Percentiles rank a stretch among this genome's conserved stretches.
Conservation (phyloP, 2,888 invertebrate genomes). For the Callinectes sapidus region DNA sequence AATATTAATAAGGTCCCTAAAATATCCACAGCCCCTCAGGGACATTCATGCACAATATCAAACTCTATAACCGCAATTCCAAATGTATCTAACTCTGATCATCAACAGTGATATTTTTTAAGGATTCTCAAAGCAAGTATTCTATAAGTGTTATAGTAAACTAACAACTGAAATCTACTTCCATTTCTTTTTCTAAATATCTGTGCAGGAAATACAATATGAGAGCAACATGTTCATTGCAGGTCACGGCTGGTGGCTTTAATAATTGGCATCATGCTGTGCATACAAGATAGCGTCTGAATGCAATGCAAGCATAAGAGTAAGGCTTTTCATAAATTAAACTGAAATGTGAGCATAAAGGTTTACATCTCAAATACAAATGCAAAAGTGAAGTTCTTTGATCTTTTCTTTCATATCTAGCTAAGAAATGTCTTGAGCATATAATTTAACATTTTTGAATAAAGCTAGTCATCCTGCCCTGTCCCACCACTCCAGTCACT, state of each 20-base stretch:
- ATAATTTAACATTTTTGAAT: neutral
- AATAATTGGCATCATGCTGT: neutral
- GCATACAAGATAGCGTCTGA: neutral
- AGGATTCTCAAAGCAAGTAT: neutral
- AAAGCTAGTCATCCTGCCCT: neutral
- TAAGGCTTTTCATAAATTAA: neutral
- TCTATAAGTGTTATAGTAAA: neutral
- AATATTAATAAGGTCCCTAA: no score
- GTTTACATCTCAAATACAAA: neutral
- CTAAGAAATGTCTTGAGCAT: neutral
- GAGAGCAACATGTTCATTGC: neutral
- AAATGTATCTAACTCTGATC: no score
- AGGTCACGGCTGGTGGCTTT: neutral
- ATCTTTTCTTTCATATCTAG: neutral
- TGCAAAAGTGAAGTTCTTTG: neutral
- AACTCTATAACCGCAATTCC: no score
- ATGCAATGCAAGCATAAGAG: neutral
- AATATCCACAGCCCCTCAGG: no score
- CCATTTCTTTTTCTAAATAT: neutral
- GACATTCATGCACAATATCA: no score
- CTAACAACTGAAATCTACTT: neutral
- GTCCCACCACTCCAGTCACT: neutral
- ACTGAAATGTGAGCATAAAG: neutral
- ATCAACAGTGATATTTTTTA: no score
- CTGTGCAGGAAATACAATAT: neutral